phyloP scores from a whole-genome alignment of 2,888 invertebrate genomes.

The Isotomurus palustris region DNA sequence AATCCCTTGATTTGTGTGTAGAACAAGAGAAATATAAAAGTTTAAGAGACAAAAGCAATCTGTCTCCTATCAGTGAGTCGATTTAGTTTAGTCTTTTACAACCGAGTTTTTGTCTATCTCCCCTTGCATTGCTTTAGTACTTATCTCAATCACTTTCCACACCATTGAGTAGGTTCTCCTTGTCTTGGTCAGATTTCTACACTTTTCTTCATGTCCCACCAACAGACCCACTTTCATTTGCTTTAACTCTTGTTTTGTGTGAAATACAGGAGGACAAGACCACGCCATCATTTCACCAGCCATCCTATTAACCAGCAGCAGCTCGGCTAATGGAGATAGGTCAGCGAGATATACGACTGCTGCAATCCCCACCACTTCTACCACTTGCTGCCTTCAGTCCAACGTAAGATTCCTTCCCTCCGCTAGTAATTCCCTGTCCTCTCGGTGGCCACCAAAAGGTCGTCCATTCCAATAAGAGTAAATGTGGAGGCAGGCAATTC shows the following conservation, averaged over 20 bases:
- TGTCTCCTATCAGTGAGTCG: conserved; percentile 34
- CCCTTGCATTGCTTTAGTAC: conserved; percentile 7
- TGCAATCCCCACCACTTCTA: conserved; percentile 24
- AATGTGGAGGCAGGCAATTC: too few relatives aligned
- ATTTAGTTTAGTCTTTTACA: conserved; percentile 34
- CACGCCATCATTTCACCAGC: conserved; percentile 33
- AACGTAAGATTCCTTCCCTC: conserved; percentile 33
- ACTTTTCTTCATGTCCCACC: too few relatives aligned
- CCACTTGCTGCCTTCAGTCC: conserved; percentile 43
- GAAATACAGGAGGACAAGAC: conserved; percentile 35
- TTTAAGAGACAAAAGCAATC: conserved; percentile 24
- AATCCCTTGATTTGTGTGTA: too few relatives aligned
- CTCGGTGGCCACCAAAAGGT: too few relatives aligned
- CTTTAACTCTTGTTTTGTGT: background rate
- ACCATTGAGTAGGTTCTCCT: conserved; percentile 19
- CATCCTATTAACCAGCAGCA: conserved; percentile 32
- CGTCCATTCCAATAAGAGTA: too few relatives aligned
- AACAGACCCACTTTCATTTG: background rate
- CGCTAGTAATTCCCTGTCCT: too few relatives aligned
- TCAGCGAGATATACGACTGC: conserved; percentile 31
- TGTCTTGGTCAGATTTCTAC: conserved; percentile 17
- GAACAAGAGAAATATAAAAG: conserved; percentile 16
- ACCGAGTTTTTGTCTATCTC: conserved; percentile 16
- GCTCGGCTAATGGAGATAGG: conserved; percentile 32
- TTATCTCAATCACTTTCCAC: conserved; percentile 26